Conservation (phyloP, 2,888 invertebrate species). For the Neuroscelio doddi region DNA sequence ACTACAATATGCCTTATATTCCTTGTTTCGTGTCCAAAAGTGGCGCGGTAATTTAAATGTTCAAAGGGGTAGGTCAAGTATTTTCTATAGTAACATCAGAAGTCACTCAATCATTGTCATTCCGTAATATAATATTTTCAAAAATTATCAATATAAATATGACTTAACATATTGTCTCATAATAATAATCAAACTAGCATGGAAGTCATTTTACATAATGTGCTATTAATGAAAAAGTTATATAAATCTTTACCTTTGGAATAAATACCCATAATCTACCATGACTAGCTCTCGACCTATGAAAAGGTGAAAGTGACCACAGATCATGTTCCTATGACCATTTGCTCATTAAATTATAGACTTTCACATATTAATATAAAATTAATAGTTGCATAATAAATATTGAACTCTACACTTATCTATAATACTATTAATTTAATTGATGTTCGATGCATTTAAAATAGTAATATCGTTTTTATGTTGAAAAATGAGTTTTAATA, state of each 20-base stretch:
- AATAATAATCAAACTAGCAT: too few relatives aligned
- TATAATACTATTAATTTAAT: too few relatives aligned
- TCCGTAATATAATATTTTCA: too few relatives aligned
- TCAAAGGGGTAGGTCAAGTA: slow-evolving; percentile 19
- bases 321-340: slow-evolving; percentile 35
- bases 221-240: background rate
- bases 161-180: too few relatives aligned
- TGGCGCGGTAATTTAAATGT: slow-evolving; percentile 30
- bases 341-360: slow-evolving; percentile 38
- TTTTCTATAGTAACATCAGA: background rate
- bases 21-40: slow-evolving; percentile 17
- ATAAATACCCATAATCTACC: slow-evolving; percentile 7
- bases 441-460: too few relatives aligned
- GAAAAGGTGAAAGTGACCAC: slow-evolving; percentile 41
- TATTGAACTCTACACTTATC: too few relatives aligned
- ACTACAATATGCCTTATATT: slow-evolving; percentile 30
- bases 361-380: slow-evolving; percentile 42
- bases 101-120: background rate
- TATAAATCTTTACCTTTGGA: slow-evolving; percentile 11
- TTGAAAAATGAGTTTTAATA: too few relatives aligned
- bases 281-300: slow-evolving; percentile 22
- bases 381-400: too few relatives aligned
- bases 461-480: too few relatives aligned
- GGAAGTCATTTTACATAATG: too few relatives aligned
- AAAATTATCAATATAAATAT: too few relatives aligned